Conservation (phyloP, 2,888 invertebrate species). For the Norana najaformis region DNA sequence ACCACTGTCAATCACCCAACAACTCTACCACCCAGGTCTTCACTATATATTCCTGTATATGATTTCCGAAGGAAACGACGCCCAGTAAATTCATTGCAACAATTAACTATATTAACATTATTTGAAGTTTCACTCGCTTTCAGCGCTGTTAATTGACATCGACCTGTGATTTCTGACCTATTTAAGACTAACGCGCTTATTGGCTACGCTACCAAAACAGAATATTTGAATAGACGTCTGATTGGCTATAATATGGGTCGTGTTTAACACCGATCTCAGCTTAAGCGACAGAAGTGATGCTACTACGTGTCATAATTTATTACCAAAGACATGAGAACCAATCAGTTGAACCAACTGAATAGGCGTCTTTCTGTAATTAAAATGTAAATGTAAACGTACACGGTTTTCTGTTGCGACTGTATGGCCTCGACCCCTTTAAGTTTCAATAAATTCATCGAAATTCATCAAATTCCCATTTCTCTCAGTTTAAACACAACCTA, state of each 20-base stretch:
- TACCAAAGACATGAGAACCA: too few relatives aligned
- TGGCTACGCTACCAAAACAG: background rate
- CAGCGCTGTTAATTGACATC: background rate
- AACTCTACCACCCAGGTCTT: background rate
- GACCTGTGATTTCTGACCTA: conserved; percentile 10
- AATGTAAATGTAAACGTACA: too few relatives aligned
- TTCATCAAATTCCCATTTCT: too few relatives aligned
- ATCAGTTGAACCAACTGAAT: too few relatives aligned
- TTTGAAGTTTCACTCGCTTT: background rate
- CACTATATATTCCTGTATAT: background rate
- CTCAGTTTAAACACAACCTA: too few relatives aligned
- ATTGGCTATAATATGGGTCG: conserved; percentile 1
- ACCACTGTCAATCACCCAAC: background rate
- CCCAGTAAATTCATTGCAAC: conserved; percentile 9
- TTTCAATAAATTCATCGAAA: too few relatives aligned
- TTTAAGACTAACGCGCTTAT: background rate
- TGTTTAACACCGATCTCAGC: background rate
- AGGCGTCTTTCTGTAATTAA: too few relatives aligned
- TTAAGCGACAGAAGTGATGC: background rate
- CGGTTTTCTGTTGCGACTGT: too few relatives aligned
- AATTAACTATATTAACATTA: background rate
- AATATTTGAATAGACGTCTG: background rate
- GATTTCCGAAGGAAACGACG: background rate
- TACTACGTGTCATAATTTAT: too few relatives aligned
- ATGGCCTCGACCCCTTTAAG: too few relatives aligned